Conservation (phyloP, 1,140 invertebrate species). For the Zaprionus ornatus region DNA sequence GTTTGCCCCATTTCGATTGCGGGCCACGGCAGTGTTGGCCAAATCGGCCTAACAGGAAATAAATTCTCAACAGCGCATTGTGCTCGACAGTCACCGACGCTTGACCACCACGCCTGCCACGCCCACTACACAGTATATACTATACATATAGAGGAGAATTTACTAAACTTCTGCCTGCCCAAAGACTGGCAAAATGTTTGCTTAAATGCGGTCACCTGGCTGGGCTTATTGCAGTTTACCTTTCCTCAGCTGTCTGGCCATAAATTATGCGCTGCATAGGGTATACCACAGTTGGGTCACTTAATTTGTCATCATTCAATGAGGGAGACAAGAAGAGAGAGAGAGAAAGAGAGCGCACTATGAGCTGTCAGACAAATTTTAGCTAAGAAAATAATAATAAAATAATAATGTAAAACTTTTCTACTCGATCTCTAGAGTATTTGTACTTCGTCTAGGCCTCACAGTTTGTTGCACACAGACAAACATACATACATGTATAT, state of each 20-base stretch:
- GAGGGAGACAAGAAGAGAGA: neutral
- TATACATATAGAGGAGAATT: constrained; percentile 7
- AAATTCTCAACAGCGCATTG: constrained; percentile 67
- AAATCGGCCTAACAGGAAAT: constrained; percentile 73
- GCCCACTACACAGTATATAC: constrained; percentile 16
- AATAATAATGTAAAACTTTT: neutral
- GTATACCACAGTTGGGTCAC: neutral
- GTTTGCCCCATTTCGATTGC: constrained; percentile 43
- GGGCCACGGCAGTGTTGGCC: constrained; percentile 15
- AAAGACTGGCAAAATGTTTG: constrained; percentile 36
- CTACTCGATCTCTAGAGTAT: neutral
- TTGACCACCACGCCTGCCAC: constrained; percentile 15
- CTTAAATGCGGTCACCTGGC: constrained; percentile 45
- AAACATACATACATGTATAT: too few species aligned
- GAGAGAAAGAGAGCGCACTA: neutral
- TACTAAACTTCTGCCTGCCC: constrained; percentile 24
- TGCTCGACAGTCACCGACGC: constrained; percentile 22
- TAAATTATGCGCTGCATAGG: neutral
- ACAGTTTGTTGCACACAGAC: constrained; percentile 8
- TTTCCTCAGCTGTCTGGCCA: neutral
- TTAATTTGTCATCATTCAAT: neutral
- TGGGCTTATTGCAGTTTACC: constrained; percentile 17
- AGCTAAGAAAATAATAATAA: neutral
- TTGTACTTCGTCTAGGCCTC: neutral
- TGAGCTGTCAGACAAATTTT: neutral